Conservation (phyloP, 2,797 vertebrate species). For the Denticeps clupeoides region DNA sequence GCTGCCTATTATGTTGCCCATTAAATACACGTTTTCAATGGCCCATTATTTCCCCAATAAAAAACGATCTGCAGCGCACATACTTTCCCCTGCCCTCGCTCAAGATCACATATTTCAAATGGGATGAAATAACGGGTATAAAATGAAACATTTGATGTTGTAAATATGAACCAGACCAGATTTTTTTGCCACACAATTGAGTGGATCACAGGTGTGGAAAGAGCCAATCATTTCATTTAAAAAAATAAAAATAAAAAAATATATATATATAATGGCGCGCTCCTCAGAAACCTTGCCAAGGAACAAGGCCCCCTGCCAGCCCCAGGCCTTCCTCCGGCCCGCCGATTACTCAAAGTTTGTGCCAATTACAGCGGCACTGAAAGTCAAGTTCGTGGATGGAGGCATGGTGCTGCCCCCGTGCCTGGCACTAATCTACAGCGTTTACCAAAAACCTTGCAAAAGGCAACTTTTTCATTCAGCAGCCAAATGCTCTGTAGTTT, state of each 20-base stretch:
- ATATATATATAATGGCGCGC: slow-evolving; percentile 57
- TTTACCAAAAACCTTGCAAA: no score
- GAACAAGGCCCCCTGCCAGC: slow-evolving; percentile 37
- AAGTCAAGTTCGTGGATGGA: slow-evolving; percentile 22
- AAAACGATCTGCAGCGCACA: slow-evolving; percentile 57
- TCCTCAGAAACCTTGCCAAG: slow-evolving; percentile 64
- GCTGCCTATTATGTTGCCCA: slow-evolving; percentile 67
- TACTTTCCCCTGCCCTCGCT: slow-evolving; percentile 43
- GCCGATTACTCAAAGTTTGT: slow-evolving; percentile 52
- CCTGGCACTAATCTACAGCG: no score
- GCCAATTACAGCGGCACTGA: slow-evolving; percentile 43
- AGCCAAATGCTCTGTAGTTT: no score
- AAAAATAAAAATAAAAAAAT: no score
- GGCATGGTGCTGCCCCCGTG: neutral
- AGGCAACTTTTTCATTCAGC: no score
- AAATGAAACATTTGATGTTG: slow-evolving; percentile 66
- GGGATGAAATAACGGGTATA: slow-evolving; percentile 59
- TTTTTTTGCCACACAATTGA: slow-evolving; percentile 28
- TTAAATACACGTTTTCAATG: slow-evolving; percentile 70
- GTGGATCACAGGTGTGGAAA: slow-evolving; percentile 62
- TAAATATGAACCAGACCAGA: slow-evolving; percentile 64
- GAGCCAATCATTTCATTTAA: slow-evolving; percentile 55
- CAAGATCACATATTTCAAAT: slow-evolving; percentile 61
- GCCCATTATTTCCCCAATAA: slow-evolving; percentile 73
- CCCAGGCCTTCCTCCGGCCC: slow-evolving; percentile 43